A percentile compares a stretch with the other conserved stretches of the same genome.
phyloP scores from a whole-genome alignment of 2,113 vertebrate species.

The Chaetodon auriga region DNA sequence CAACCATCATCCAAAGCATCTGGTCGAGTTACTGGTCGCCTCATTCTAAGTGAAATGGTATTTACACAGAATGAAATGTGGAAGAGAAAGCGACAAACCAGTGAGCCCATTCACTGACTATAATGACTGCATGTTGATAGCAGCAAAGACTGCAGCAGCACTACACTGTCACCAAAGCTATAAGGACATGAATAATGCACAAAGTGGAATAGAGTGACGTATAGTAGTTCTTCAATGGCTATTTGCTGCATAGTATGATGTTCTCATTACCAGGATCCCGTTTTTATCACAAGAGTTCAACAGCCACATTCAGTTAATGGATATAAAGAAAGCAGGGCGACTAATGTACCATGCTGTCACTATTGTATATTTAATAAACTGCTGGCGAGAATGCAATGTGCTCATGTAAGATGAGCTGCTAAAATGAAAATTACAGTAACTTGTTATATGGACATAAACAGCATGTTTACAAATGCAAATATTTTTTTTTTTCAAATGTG shows the following conservation, averaged over 20 bases:
- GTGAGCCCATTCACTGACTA: neutral
- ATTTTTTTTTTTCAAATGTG: neutral
- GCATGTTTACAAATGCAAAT: neutral
- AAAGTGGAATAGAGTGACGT: slow-evolving; percentile 22
- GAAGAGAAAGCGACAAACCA: slow-evolving; percentile 27
- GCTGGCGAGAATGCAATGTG: slow-evolving; percentile 14
- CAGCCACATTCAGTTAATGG: slow-evolving; percentile 48
- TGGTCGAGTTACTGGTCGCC: slow-evolving; percentile 6
- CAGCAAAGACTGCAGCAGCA: slow-evolving; percentile 27
- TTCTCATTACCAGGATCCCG: slow-evolving; percentile 48
- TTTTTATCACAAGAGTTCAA: slow-evolving; percentile 57
- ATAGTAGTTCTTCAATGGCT: slow-evolving; percentile 22
- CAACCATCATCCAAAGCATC: slow-evolving; percentile 19
- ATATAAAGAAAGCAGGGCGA: slow-evolving; percentile 29
- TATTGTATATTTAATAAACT: slow-evolving; percentile 40
- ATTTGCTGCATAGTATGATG: slow-evolving; percentile 48
- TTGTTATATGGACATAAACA: slow-evolving; percentile 3
- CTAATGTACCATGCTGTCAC: slow-evolving; percentile 41
- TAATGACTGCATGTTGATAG: slow-evolving; percentile 37
- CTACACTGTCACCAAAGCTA: slow-evolving; percentile 5
- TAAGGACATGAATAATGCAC: slow-evolving; percentile 45
- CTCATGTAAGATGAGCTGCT: slow-evolving; percentile 5
- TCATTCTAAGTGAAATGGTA: slow-evolving; percentile 14
- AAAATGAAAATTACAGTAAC: slow-evolving; percentile 17
- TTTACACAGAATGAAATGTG: slow-evolving; percentile 19